Percentiles rank a stretch among this genome's conserved stretches.
Evolutionary conservation across 2,888 invertebrate species (phyloP).

Genomic region (Aleiodes leptofemur): DNA sequence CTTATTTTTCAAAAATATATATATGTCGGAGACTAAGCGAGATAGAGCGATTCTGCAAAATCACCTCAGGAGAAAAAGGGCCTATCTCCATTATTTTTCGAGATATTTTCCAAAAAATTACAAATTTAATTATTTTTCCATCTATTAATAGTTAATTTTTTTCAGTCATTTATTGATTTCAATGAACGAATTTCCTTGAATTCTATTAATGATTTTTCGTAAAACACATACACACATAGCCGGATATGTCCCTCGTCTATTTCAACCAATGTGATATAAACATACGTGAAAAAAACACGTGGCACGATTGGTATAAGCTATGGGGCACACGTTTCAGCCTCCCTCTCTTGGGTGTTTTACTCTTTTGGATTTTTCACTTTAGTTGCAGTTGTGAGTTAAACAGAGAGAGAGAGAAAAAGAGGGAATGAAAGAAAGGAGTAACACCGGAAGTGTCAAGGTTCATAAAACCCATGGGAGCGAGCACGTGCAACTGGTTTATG

Average conservation of each 20-base stretch:
- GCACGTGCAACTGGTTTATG: slow-evolving; percentile 42
- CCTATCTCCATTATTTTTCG: no score
- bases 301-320: slow-evolving; percentile 35
- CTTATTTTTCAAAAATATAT: no score
- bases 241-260: slow-evolving; percentile 53
- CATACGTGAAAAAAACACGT: slow-evolving; percentile 42
- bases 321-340: slow-evolving; percentile 26
- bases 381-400: slow-evolving; percentile 30
- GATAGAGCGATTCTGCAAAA: no score
- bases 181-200: not conserved
- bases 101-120: not conserved
- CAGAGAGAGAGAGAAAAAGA: not conserved
- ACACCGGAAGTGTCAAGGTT: slow-evolving; percentile 56
- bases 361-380: not conserved
- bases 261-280: slow-evolving; percentile 47
- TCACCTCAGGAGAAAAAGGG: no score
- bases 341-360: not conserved
- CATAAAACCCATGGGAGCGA: slow-evolving; percentile 43
- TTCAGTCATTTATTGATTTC: not conserved
- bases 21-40: not conserved
- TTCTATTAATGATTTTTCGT: slow-evolving; percentile 35
- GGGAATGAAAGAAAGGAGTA: slow-evolving; percentile 40
- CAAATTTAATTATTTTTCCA: not conserved
- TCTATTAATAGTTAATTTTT: no score
- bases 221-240: slow-evolving; percentile 21